These are phyloP conservation scores for Leptosomus discolor DNA, from an alignment of 2,113 vertebrate species.

Conservation along the genomic window DNA sequence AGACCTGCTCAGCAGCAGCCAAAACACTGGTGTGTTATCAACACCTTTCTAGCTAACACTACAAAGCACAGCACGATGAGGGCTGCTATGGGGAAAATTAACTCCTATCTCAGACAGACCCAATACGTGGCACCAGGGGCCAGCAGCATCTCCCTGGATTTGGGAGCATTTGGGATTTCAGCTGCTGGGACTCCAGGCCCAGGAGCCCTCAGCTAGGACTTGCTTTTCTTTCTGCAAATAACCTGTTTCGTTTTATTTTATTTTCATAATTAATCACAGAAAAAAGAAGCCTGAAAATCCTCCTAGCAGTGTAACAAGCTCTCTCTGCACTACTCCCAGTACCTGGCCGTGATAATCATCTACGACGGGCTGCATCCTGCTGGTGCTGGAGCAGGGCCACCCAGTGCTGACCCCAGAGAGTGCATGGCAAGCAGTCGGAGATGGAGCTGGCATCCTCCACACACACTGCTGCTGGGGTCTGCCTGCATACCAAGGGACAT, in stretches of 20 bases:
- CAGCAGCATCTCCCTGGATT: too few species aligned
- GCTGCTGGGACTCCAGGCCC: too few species aligned
- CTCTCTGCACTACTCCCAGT: rapidly evolving
- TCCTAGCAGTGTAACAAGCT: background rate
- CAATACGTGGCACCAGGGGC: background rate
- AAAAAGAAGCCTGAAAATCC: background rate
- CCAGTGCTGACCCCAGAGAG: rapidly evolving
- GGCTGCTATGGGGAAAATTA: too few species aligned
- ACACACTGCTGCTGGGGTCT: rapidly evolving
- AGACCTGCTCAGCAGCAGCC: too few species aligned
- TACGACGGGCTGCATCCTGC: rapidly evolving
- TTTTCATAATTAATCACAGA: background rate
- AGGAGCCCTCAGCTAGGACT: background rate
- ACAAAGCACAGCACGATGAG: too few species aligned
- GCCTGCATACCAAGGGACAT: background rate
- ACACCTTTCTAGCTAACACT: too few species aligned
- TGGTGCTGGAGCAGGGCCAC: rapidly evolving
- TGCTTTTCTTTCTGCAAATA: background rate
- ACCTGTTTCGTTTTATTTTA: background rate
- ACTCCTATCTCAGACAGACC: too few species aligned
- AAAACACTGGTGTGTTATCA: too few species aligned
- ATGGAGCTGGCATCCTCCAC: background rate
- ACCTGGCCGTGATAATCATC: background rate
- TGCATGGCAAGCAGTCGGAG: background rate
- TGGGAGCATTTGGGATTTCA: background rate